These are phyloP conservation scores for Nephila pilipes DNA, from an alignment of 1,140 invertebrate genomes.

Conservation along the genomic window DNA sequence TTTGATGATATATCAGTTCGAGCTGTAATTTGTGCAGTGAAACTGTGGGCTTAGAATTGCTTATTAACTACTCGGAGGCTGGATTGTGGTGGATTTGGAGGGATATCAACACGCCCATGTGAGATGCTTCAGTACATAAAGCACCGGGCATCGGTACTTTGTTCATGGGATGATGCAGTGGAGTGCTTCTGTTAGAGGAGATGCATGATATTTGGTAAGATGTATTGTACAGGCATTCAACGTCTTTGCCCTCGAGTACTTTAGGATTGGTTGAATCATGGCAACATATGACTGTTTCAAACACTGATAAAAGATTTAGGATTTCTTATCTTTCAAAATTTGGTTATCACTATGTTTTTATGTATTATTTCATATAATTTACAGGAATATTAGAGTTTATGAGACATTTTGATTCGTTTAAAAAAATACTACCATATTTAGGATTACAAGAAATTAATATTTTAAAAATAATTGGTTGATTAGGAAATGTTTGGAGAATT, in stretches of 20 bases:
- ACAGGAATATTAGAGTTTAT: too few species aligned
- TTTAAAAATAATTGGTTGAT: too few species aligned
- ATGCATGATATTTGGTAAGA: neutral
- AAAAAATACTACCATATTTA: too few species aligned
- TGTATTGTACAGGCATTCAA: neutral
- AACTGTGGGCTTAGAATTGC: conserved; percentile 5
- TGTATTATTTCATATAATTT: too few species aligned
- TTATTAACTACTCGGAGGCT: neutral
- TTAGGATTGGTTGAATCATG: neutral
- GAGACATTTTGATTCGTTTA: too few species aligned
- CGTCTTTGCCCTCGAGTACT: neutral
- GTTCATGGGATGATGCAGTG: neutral
- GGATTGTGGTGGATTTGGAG: neutral
- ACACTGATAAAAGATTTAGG: too few species aligned
- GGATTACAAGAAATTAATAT: too few species aligned
- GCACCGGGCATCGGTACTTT: neutral
- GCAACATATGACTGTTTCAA: too few species aligned
- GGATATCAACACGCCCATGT: neutral
- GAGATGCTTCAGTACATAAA: neutral
- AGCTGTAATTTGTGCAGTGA: neutral
- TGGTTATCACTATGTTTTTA: too few species aligned
- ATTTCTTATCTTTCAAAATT: too few species aligned
- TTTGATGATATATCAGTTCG: conserved; percentile 23
- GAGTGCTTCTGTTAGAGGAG: neutral
- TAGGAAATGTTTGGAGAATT: too few species aligned